These are phyloP conservation scores for Xestia xanthographa DNA, from an alignment of 2,888 invertebrate genomes.

Conservation along the genomic window DNA sequence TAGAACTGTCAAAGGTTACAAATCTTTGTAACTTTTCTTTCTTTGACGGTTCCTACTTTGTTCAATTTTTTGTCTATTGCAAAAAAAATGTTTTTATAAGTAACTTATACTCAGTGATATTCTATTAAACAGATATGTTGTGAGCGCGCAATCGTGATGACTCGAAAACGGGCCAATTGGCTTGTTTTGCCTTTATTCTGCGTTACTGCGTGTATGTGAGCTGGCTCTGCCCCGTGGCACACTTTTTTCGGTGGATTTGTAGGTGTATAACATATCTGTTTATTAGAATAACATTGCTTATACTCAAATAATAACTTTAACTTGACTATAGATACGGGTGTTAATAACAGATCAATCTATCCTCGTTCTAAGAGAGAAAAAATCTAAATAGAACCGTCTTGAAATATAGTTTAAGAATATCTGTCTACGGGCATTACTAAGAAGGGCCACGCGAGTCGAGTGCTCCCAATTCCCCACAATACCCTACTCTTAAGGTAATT, in stretches of 20 bases:
- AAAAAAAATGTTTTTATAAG: background rate
- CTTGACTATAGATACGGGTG: background rate
- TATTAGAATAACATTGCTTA: too few relatives aligned
- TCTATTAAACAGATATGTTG: too few relatives aligned
- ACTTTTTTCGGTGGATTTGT: too few relatives aligned
- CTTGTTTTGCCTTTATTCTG: too few relatives aligned
- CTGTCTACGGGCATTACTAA: slow-evolving; percentile 57
- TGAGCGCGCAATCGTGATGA: too few relatives aligned
- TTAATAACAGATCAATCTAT: background rate
- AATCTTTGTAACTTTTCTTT: background rate
- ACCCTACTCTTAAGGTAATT: slow-evolving; percentile 77
- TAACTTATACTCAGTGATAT: too few relatives aligned
- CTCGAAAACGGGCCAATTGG: too few relatives aligned
- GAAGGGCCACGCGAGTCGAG: slow-evolving; percentile 47
- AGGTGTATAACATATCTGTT: too few relatives aligned
- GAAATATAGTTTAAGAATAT: slow-evolving; percentile 55
- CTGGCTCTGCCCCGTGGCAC: too few relatives aligned
- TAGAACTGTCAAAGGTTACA: background rate
- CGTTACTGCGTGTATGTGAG: too few relatives aligned
- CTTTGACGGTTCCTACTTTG: too few relatives aligned
- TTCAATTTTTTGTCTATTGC: background rate
- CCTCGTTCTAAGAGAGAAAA: background rate
- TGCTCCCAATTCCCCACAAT: slow-evolving; percentile 58
- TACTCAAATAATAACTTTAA: background rate
- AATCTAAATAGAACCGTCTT: background rate